Evolutionary conservation across 2,888 invertebrate genomes (phyloP).

Genomic region (Embidobia sp.): DNA sequence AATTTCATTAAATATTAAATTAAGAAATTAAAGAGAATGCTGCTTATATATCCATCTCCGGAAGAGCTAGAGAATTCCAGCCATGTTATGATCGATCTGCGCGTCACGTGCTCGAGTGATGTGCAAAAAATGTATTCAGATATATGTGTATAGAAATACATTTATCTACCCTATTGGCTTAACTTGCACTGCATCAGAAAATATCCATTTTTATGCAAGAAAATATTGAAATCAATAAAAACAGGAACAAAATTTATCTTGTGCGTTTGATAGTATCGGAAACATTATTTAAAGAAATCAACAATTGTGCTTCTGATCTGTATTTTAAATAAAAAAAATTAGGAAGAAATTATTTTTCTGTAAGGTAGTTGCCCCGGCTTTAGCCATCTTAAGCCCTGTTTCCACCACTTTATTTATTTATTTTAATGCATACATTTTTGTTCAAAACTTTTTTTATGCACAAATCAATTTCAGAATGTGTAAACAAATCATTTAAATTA

Average conservation of each 20-base stretch:
- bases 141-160: constrained; percentile 46
- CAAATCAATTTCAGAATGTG: no score
- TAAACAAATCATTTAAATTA: no score
- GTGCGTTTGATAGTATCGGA: constrained; percentile 33
- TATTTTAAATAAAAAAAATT: no score
- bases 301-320: no score
- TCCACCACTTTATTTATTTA: no score
- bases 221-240: constrained; percentile 56
- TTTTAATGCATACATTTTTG: no score
- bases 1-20: constrained; percentile 68
- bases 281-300: constrained; percentile 9
- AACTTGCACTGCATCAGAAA: constrained; percentile 56
- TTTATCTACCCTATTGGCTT: constrained; percentile 62
- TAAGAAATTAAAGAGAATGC: constrained; percentile 64
- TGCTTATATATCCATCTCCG: constrained; percentile 74
- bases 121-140: constrained; percentile 70
- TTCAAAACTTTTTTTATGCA: no score
- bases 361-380: no score
- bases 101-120: constrained; percentile 76
- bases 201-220: constrained; percentile 61
- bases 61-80: constrained; percentile 68
- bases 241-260: constrained; percentile 61
- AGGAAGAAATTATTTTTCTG: no score
- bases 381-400: no score
- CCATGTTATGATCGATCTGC: constrained; percentile 76